phyloP scores from a whole-genome alignment of 2,888 invertebrate genomes.

The Tenthredo mesomela region DNA sequence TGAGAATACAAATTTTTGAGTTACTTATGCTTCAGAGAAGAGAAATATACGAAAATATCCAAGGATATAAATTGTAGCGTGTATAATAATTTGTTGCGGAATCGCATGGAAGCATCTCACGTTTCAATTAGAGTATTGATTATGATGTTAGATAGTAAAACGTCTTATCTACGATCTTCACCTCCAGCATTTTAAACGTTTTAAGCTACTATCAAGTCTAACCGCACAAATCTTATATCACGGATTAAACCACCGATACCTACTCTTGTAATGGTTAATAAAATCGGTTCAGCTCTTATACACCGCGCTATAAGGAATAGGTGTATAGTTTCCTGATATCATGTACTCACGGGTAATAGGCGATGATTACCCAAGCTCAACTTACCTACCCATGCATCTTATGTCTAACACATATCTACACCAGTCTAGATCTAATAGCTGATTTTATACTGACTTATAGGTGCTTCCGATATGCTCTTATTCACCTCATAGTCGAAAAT shows the following conservation, averaged over 20 bases:
- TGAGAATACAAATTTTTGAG: neutral
- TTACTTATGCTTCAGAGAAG: too few species aligned
- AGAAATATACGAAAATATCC: too few species aligned
- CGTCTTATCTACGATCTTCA: slow-evolving; percentile 7
- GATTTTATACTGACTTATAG: neutral
- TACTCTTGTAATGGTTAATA: slow-evolving; percentile 18
- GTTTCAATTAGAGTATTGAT: slow-evolving; percentile 41
- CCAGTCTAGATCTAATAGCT: neutral
- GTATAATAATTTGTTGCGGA: neutral
- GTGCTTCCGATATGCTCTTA: neutral
- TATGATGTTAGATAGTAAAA: slow-evolving; percentile 19
- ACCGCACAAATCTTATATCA: slow-evolving; percentile 14
- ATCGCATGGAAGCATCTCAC: neutral
- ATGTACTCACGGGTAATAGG: neutral
- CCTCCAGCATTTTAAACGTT: slow-evolving; percentile 15
- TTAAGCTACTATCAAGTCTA: slow-evolving; percentile 18
- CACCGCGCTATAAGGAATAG: neutral
- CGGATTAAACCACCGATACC: slow-evolving; percentile 21
- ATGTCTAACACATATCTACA: neutral
- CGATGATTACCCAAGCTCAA: neutral
- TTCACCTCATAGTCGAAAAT: neutral
- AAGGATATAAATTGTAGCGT: too few species aligned
- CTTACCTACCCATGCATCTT: too few species aligned
- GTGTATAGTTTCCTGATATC: slow-evolving; percentile 21
- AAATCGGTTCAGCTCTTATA: neutral